Evolutionary conservation across 2,888 invertebrate genomes (phyloP), one percentile per base, ranked within the genome.

Genomic region (Himalopsyche japonica): DNA sequence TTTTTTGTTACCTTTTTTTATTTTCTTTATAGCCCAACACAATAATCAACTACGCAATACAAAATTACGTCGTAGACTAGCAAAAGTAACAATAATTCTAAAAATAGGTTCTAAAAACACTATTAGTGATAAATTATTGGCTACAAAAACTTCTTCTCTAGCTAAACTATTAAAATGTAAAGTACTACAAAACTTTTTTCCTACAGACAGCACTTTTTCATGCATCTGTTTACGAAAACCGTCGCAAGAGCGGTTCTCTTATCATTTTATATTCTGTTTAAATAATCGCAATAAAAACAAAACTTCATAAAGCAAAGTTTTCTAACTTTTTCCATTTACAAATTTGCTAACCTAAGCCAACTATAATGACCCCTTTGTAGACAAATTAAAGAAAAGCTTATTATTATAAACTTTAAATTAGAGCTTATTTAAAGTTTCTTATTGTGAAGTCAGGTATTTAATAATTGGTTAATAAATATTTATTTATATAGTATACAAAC

Each of bases 221-320:
- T 57, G 57, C 57, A 57, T 57, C 57, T 57, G 57, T 57, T 57
- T 57, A 57, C 57, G 1, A 57, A 57, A 57, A 57, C 57, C 57
- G 57, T 57, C 76, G n/a, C 18, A 34, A 27, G 34, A 76, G 64
- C 57, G 32, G 77, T 81, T 81, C 34, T 77, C 81, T 81, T 84
- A 84, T 84, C 81, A 77, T 81, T 84, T 84, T 64, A 84, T 84
- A 84, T 84, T 84, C 83, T 77, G 83, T 84, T 80, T 80, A 81
- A 83, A 83, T 80, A 84, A 81, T 80, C 83, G 49, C 82, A 85
- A 83, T 85, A 85, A 83, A 85, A 83, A 83, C 83, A 85, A 83
- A 85, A 85, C 76, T 85, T 83, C 76, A 85, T 83, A 81, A 83
- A 84, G 81, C 70, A 79, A 82, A 85, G 83, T 85, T 80, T 49